Base-by-base conservation (phyloP, 2,888 invertebrate species). In the Agonopterix subpropinquella region DNA sequence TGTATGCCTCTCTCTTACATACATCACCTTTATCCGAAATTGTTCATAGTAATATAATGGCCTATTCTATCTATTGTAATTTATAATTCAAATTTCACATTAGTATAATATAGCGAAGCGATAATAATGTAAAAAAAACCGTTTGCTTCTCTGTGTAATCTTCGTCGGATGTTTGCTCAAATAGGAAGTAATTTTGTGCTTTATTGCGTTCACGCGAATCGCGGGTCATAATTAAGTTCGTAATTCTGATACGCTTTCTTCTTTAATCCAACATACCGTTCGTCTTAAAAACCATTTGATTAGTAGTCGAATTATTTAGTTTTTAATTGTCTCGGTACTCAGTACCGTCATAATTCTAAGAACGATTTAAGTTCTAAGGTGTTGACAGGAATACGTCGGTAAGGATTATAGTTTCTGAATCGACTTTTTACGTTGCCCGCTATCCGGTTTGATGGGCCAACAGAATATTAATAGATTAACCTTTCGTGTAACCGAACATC, bases 101-200 rank as follows among this genome's bases (percentile, higher is more conserved):
- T 28, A 5, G 28, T 28, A 28, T 28, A 28, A 28, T 39, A 39
- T 9, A 39, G n/a, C n/a, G 39, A 39, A 39, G n/a, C 39, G 39
- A 37, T 39, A n/a, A 39, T 39, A n/a, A n/a, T n/a, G n/a, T 39
- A 39, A 1, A 39, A 39, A 39, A 39, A 39, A 39, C 9, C 39
- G n/a, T n/a, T 39, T 42, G 45, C 41, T 35, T 36, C 45, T 47
- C 51, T 18, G 48, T 55, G 56, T 59, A 60, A 67, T 69, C 57
- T 68, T 61, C 59, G 52, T 62, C 63, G 62, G 62, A 64, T 69
- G 59, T 70, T 71, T 70, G 64, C 59, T 66, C 61, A 56, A 65
- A 66, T 70, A 72, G 73, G 76, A 80, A 80, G 78, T 77, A 77
- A 82, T 84, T 82, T 79, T 77, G 77, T 78, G 77, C 71, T 75